Evolutionary conservation across 1,140 invertebrate genomes (phyloP).

Genomic region (Aphelenchoides avenae): DNA sequence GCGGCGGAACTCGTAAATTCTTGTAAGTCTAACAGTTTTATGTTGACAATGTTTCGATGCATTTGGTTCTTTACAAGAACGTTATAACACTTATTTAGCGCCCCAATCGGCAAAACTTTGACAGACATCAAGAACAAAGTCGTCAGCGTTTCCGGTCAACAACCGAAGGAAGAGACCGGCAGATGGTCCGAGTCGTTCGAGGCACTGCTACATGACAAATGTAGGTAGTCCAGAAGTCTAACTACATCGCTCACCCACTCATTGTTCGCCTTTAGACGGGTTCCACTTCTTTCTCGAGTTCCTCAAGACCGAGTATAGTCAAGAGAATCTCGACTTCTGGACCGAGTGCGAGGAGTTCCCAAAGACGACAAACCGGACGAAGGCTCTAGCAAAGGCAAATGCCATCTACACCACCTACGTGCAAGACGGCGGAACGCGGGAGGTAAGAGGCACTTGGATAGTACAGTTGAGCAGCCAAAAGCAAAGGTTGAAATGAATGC

Average conservation of each 20-base stretch:
- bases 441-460: too few species aligned
- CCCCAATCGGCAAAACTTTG: too few species aligned
- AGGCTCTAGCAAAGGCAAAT: slow-evolving; percentile 9
- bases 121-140: too few species aligned
- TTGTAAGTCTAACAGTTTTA: too few species aligned
- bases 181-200: slow-evolving; percentile 21
- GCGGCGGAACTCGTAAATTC: too few species aligned
- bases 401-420: slow-evolving; percentile 21
- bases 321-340: slow-evolving; percentile 24
- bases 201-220: slow-evolving; percentile 16
- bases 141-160: too few species aligned
- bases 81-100: too few species aligned
- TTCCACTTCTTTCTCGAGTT: slow-evolving; percentile 10
- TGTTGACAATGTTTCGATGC: too few species aligned
- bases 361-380: slow-evolving; percentile 13
- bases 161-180: slow-evolving; percentile 17
- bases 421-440: slow-evolving; percentile 6
- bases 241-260: neutral
- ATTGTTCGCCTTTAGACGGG: slow-evolving; percentile 7
- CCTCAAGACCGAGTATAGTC: slow-evolving; percentile 14
- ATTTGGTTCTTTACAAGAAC: too few species aligned
- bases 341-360: slow-evolving; percentile 19
- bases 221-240: slow-evolving; percentile 1
- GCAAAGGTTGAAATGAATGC: neutral
- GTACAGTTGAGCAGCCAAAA: too few species aligned